A percentile compares a stretch with the other conserved stretches of the same genome.
Evolutionary conservation across 2,888 invertebrate genomes (phyloP).

Genomic region (Drosophila putrida): DNA sequence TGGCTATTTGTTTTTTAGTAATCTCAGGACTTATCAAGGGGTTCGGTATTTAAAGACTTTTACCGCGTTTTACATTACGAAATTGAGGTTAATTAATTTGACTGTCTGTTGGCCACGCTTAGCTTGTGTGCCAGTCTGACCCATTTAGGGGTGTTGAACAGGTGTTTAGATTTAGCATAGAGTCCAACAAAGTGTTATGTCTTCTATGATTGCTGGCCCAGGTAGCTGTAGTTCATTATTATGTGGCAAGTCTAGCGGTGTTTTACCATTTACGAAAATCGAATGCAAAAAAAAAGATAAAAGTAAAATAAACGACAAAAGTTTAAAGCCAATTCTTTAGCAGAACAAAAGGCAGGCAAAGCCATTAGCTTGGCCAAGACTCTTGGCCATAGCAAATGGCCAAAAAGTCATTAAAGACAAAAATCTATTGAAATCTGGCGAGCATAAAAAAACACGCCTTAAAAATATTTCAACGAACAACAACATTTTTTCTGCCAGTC

Average conservation of each 20-base stretch:
- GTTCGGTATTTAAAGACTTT: conserved; percentile 14
- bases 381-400: conserved; percentile 43
- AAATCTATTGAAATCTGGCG: conserved; percentile 71
- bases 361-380: conserved; percentile 31
- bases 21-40: neutral
- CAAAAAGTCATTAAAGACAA: conserved; percentile 74
- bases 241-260: conserved; percentile 43
- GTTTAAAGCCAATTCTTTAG: conserved; percentile 45
- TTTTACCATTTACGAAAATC: conserved; percentile 31
- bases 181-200: conserved; percentile 4
- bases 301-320: conserved; percentile 10
- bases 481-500: conserved; percentile 9
- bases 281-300: neutral
- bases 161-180: conserved; percentile 35
- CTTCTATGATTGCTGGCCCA: conserved; percentile 8
- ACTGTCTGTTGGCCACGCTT: conserved; percentile 21
- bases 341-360: conserved; percentile 68
- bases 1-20: neutral
- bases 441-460: conserved; percentile 65
- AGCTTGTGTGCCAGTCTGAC: conserved; percentile 39
- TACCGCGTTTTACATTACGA: neutral
- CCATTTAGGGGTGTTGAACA: conserved; percentile 36
- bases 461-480: conserved; percentile 49
- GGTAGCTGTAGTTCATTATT: conserved; percentile 40
- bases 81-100: conserved; percentile 32